phyloP scores from a whole-genome alignment of 2,113 vertebrate species.

The Phoenicopterus ruber region DNA sequence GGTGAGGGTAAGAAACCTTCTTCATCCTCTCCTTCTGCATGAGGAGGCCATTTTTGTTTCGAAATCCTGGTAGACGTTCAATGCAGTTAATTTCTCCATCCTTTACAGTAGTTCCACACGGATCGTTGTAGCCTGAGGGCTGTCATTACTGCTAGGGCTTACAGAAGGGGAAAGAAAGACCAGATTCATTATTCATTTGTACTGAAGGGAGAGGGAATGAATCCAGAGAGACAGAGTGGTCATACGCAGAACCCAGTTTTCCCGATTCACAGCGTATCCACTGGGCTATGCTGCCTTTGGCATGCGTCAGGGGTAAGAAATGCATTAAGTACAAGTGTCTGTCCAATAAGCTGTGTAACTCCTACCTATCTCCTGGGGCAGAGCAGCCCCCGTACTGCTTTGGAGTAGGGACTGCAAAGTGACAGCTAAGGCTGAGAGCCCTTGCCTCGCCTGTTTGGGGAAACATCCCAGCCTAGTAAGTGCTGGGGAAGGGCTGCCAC shows the following conservation, averaged over 20 bases:
- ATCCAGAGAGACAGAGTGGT: conserved; percentile 51
- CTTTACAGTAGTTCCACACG: not conserved
- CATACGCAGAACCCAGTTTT: not conserved
- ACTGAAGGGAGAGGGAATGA: conserved; percentile 28
- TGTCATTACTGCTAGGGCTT: conserved; percentile 57
- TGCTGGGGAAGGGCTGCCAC: not conserved
- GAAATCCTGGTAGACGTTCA: conserved; percentile 28
- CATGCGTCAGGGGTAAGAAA: conserved; percentile 3
- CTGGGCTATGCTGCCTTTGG: not conserved
- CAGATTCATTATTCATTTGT: conserved; percentile 59
- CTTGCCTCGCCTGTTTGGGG: not conserved
- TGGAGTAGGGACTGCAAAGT: not conserved
- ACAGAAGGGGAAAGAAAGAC: conserved; percentile 49
- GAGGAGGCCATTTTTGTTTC: conserved; percentile 30
- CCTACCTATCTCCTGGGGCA: not conserved
- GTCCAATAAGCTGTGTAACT: not conserved
- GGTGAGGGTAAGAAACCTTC: not conserved
- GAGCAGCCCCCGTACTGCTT: not conserved
- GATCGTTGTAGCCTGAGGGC: conserved; percentile 46
- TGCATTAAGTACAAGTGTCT: conserved; percentile 55
- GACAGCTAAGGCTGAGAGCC: not conserved
- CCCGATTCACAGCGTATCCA: not conserved
- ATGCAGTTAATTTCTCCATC: conserved; percentile 46
- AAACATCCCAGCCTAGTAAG: not conserved
- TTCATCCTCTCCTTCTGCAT: not conserved